Evolutionary conservation across 1,140 invertebrate genomes (phyloP), one percentile per base, ranked within the genome.

Genomic region (Cotesia glomerata): DNA sequence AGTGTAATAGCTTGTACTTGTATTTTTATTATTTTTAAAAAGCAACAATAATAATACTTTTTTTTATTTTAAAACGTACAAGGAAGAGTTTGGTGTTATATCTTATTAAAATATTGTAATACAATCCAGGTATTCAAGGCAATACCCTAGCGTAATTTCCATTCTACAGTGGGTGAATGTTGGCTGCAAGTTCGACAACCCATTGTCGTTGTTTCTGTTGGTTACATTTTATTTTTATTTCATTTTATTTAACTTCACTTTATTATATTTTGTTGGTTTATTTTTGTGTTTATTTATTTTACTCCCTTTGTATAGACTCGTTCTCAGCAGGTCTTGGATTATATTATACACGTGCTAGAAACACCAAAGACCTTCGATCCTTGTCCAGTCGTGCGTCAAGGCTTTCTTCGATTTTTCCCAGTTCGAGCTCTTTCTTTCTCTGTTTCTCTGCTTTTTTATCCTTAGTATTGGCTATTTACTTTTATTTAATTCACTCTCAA

Each of bases 401-500:
- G 69, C 69, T 71, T 71, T 64, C 69, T 52, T 71, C 61, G 36
- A 64, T 63, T 71, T 71, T 71, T 69, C 67, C 39, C 39, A 5
- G 51, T 45, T 39, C 39, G 8, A 9, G 63, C 69, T 71, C 69
- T 71, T 45, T 63, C 69, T 71, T 52, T 71, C 69, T 63, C 52
- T 51, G 35, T 71, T 63, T 26, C 59, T 65, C 39, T 9, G 7
- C 11, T 45, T 45, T 45, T 45, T 45, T 45, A 45, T 11, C 52
- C 59, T 71, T 52, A 5, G n/a, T n/a, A 2, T 13, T 13, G 4
- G 16, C 18, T 18, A 61, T 32, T 61, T 26, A 11, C 18, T 26
- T 45, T 26, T 18, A 61, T 32, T 61, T 26, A 11, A 4, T 26
- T 45, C 39, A 45, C 39, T 45, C 39, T 45, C 5, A 45, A 45